phyloP scores from a whole-genome alignment of 2,113 vertebrate species.

The Notothenia rossii region DNA sequence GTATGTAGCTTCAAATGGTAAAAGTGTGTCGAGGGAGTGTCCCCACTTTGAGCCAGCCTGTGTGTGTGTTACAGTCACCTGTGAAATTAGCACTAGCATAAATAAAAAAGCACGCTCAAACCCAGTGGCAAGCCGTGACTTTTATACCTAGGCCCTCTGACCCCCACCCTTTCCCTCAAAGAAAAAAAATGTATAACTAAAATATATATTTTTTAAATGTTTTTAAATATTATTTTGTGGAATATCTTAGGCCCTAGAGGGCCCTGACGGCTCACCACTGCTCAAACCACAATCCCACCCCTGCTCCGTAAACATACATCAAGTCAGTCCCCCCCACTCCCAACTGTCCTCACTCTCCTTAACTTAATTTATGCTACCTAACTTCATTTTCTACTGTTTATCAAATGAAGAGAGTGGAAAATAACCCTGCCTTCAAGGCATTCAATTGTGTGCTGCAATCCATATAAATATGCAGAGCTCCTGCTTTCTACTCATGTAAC shows the following conservation, averaged over 20 bases:
- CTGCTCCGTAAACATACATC: background rate
- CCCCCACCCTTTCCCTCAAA: too few relatives aligned
- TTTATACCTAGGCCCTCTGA: too few relatives aligned
- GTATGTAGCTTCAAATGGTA: slow-evolving; percentile 3
- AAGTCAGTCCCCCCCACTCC: background rate
- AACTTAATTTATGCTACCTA: slow-evolving; percentile 23
- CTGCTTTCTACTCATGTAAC: slow-evolving; percentile 1
- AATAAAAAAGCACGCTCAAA: background rate
- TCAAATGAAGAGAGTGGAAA: slow-evolving; percentile 59
- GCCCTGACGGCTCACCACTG: background rate
- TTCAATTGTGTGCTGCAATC: slow-evolving; percentile 46
- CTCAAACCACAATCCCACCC: slow-evolving; percentile 10
- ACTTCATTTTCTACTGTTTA: slow-evolving; percentile 59
- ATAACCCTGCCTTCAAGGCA: slow-evolving; percentile 45
- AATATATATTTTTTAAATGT: too few relatives aligned
- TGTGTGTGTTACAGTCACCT: slow-evolving; percentile 9
- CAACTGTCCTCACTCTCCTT: slow-evolving; percentile 8
- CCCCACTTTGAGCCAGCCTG: background rate
- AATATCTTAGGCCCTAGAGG: too few relatives aligned
- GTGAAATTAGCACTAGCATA: slow-evolving; percentile 10
- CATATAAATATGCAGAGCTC: slow-evolving; percentile 38
- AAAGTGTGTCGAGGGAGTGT: slow-evolving; percentile 2
- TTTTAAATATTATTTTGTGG: too few relatives aligned
- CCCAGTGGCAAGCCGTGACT: too few relatives aligned
- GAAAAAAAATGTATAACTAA: too few relatives aligned